Evolutionary conservation across 2,888 invertebrate genomes (phyloP).

Genomic region (Vanessa cardui): DNA sequence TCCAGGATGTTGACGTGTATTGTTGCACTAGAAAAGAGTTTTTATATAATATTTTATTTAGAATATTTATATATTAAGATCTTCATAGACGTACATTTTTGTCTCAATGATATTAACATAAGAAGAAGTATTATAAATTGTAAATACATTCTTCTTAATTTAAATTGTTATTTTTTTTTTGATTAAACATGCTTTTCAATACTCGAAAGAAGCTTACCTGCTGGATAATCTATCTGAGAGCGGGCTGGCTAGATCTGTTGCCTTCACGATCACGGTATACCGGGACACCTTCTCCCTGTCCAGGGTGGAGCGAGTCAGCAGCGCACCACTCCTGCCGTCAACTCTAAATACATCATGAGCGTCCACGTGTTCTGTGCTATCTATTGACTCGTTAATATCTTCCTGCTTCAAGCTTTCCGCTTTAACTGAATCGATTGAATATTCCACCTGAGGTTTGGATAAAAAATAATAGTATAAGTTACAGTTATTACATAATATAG

Average conservation of each 20-base stretch:
- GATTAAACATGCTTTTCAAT: too few relatives aligned
- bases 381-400: slow-evolving; percentile 64
- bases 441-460: slow-evolving; percentile 83
- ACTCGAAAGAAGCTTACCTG: slow-evolving; percentile 66
- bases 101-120: too few relatives aligned
- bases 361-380: slow-evolving; percentile 66
- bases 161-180: too few relatives aligned
- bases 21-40: slow-evolving; percentile 82
- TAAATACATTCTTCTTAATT: too few relatives aligned
- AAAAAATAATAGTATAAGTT: background rate
- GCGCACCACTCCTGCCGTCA: slow-evolving; percentile 92
- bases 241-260: slow-evolving; percentile 92
- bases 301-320: slow-evolving; percentile 90
- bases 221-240: slow-evolving; percentile 90
- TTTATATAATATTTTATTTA: too few relatives aligned
- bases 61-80: too few relatives aligned
- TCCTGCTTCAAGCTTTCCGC: slow-evolving; percentile 70
- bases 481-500: background rate
- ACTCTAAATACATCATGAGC: slow-evolving; percentile 92
- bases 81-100: too few relatives aligned
- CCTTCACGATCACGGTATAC: slow-evolving; percentile 92
- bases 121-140: too few relatives aligned
- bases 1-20: slow-evolving; percentile 92
- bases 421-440: slow-evolving; percentile 88
- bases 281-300: slow-evolving; percentile 94